Base-by-base conservation (phyloP, 2,888 invertebrate species). In the Ganaspis brasiliensis region DNA sequence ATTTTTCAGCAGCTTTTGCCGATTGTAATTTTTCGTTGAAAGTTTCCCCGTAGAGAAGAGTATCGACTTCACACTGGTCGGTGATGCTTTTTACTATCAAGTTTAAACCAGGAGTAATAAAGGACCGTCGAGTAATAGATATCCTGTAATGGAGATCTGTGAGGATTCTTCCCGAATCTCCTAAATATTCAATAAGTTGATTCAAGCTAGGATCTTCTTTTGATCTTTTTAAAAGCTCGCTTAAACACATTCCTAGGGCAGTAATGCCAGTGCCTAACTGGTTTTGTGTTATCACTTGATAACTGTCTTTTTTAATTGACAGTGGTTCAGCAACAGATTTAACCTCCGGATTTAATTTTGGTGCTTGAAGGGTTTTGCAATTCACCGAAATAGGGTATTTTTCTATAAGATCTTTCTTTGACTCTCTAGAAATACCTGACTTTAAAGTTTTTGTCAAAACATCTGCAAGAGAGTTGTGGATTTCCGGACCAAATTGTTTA, bases 191-290 rank as follows among this genome's bases (percentile, higher is more conserved):
- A 35, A 35, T 35, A 35, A 35, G 35, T 35, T 4, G 35, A 35
- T 4, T 35, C 4, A 35, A 8, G 4, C 5, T 6, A 8, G 35
- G 35, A 8, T 35, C 35, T 6, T 35, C 35, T 35, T 35, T 35
- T 4, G 35, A 35, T 35, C 9, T 35, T n/a, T n/a, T n/a, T n/a
- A n/a, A n/a, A n/a, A n/a, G n/a, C n/a, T n/a, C n/a, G n/a, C n/a
- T n/a, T n/a, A n/a, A n/a, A n/a, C n/a, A n/a, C n/a, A 10, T 67
- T 19, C 72, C 79, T 45, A 81, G 35, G 5, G 82, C 81, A 9
- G 21, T 75, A 21, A 82, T n/a, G 2, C 72, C 79, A 6, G 77
- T 31, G 6, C 78, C 81, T 1, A 82, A 31, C 19, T 79, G 59
- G 21, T 59, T 71, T 72, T 82, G 82, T 10, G 40, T 40, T 1